A percentile compares a stretch with the other conserved stretches of the same genome.
These are phyloP conservation scores for Mormoops blainvillei DNA, from an alignment of 2,113 vertebrate species.

Conservation along the genomic window DNA sequence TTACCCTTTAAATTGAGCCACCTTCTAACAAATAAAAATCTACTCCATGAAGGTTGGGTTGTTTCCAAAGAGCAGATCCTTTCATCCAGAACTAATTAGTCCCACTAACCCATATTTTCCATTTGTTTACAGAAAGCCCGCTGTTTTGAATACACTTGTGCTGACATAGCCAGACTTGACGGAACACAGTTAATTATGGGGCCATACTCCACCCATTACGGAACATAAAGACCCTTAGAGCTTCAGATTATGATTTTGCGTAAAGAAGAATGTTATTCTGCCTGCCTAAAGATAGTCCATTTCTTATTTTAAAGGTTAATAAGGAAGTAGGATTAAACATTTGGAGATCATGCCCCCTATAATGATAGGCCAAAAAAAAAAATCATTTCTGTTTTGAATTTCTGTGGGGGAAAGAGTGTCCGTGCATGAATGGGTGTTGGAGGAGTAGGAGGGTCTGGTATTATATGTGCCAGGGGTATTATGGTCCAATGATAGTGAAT, in stretches of 20 bases:
- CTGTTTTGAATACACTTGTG: background rate
- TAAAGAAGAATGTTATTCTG: background rate
- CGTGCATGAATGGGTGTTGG: background rate
- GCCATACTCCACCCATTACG: background rate
- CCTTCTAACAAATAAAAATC: background rate
- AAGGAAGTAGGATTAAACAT: background rate
- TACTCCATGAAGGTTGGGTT: background rate
- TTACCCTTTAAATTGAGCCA: background rate
- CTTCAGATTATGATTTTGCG: background rate
- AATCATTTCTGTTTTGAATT: background rate
- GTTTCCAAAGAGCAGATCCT: background rate
- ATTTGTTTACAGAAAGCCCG: background rate
- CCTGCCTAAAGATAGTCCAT: background rate
- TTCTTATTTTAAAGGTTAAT: slow-evolving; percentile 1
- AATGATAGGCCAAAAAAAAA: background rate
- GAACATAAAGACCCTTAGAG: background rate
- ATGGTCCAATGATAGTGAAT: background rate
- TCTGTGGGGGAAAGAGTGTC: background rate
- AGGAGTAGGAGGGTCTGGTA: background rate
- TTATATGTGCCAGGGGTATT: background rate
- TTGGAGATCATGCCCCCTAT: background rate
- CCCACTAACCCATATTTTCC: background rate
- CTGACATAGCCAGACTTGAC: background rate
- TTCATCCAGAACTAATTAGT: background rate
- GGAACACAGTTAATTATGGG: background rate